These are phyloP conservation scores for Microtus obscurus DNA, from an alignment of 2,797 vertebrate species.

Conservation along the genomic window DNA sequence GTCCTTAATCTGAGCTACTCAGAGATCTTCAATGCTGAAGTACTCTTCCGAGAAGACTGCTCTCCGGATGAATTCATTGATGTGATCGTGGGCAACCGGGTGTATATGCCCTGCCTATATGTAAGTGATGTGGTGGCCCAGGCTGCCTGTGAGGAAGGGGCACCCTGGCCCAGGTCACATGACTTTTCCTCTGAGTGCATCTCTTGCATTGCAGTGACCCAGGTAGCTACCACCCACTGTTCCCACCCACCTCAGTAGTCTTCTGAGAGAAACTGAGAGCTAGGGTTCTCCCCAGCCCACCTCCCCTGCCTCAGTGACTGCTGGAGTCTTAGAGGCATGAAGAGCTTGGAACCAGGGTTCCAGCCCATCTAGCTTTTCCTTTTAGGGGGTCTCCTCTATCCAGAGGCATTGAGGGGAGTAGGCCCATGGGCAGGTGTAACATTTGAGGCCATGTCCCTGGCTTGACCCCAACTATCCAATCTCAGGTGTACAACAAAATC, in stretches of 20 bases:
- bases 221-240: fast-evolving
- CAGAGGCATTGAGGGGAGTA: too few species aligned
- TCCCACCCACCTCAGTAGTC: background rate
- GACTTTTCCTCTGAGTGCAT: background rate
- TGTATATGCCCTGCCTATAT: conserved; percentile 99
- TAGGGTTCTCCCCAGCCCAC: too few species aligned
- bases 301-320: background rate
- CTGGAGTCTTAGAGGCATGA: background rate
- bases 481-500: conserved; percentile 99
- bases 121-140: conserved; percentile 87
- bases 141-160: too few species aligned
- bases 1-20: conserved; percentile 85
- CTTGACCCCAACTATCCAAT: background rate
- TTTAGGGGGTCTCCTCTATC: background rate
- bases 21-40: conserved; percentile 99
- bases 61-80: conserved; percentile 98
- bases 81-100: conserved; percentile 97
- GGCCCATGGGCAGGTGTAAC: background rate
- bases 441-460: background rate
- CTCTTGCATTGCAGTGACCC: background rate
- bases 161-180: background rate
- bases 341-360: background rate
- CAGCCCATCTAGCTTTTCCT: background rate
- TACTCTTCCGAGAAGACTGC: conserved; percentile 98
- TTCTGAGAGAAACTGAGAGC: background rate